Base-by-base conservation (phyloP, 2,797 vertebrate species). In the Threskiornis aethiopicus region DNA sequence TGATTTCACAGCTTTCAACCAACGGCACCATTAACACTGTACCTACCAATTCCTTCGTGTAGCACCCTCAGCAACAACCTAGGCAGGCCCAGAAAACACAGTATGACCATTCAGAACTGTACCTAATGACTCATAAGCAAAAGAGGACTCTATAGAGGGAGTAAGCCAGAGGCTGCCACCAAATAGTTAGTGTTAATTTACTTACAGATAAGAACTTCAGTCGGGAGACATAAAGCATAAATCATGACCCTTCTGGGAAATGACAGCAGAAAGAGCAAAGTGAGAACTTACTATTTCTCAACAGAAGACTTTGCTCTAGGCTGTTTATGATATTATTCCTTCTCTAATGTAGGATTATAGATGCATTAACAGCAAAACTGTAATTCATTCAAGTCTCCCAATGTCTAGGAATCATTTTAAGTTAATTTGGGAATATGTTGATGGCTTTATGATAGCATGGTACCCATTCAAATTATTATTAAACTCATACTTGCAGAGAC, bases 371-470 rank as follows among this genome's bases (percentile, higher is more conserved):
- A 39, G 51, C 31, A 28, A 47, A 96, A 93, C 13, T 87, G 71
- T 76, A 77, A 65, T 92, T 96, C 62, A 72, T 84, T 89, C 29
- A 65, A 71, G 42, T n/a, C 42, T 93, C 71, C 24, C 46, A 70
- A 64, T 84, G 82, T 93, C 86, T 95, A 94, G 54, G 67, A 87
- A 96, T 92, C 42, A 92, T 97, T 97, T 96, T 79, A 96, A 95
- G 75, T 95, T 87, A 90, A 96, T 94, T 97, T 96, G 92, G 62
- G 77, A 91, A 91, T 94, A 95, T 87, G 81, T 77, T 94, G 71
- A 95, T 96, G 90, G 89, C 61, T 97, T 96, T 94, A 96, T 91
- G 83, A 94, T 92, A 97, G 78, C 22, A 10, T 44, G 31, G 62
- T 92, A 87, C 18, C 26, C 77, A 90, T 10, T 90, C 54, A 97